These are phyloP conservation scores for Neoaliturus tenellus DNA, from an alignment of 2,888 invertebrate genomes.

Conservation along the genomic window DNA sequence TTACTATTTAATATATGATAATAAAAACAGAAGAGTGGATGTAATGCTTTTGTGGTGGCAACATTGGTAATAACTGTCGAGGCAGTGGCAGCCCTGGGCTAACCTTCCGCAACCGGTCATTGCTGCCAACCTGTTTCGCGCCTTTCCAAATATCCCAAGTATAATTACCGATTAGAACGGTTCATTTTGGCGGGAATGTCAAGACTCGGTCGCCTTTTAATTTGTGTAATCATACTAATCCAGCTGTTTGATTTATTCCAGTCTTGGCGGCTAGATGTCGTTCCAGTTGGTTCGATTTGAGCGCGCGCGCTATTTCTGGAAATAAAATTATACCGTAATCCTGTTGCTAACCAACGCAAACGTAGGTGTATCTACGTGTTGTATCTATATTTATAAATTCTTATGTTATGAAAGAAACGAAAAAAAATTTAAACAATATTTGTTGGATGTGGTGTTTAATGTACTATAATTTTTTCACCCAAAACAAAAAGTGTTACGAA, in stretches of 20 bases:
- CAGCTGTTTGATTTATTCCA: constrained; percentile 24
- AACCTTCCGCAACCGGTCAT: constrained; percentile 30
- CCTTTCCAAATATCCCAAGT: constrained; percentile 35
- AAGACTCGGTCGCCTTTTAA: constrained; percentile 35
- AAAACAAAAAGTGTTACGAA: too few species aligned
- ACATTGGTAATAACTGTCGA: not conserved
- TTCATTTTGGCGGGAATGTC: constrained; percentile 41
- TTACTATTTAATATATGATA: not conserved
- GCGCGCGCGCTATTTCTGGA: too few species aligned
- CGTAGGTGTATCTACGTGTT: too few species aligned
- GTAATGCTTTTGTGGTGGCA: not conserved
- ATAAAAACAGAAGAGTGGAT: not conserved
- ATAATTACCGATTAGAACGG: constrained; percentile 43
- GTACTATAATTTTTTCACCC: too few species aligned
- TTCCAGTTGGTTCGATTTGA: not conserved
- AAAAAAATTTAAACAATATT: too few species aligned
- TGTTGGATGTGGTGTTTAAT: too few species aligned
- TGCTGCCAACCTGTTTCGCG: constrained; percentile 14
- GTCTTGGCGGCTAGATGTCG: not conserved
- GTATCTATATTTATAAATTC: too few species aligned
- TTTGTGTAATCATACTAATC: constrained; percentile 36
- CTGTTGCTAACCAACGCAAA: too few species aligned
- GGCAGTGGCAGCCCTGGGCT: constrained; percentile 25
- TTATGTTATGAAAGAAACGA: too few species aligned
- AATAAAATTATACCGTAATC: too few species aligned